phyloP scores from a whole-genome alignment of 2,797 vertebrate genomes.

The Muscicapa striata region DNA sequence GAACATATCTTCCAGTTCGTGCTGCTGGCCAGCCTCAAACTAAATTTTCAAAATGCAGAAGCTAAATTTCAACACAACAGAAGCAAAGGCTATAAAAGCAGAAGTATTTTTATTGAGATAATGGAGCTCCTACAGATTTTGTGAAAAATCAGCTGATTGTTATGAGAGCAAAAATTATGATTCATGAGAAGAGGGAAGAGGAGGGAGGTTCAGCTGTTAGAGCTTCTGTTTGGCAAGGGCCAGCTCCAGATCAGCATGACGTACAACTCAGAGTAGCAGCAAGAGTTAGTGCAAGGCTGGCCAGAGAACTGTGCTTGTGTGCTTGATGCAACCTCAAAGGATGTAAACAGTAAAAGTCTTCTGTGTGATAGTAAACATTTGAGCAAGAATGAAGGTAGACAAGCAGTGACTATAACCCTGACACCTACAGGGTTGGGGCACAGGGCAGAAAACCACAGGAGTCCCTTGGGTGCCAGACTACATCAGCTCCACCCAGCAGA shows the following conservation, averaged over 20 bases:
- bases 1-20: not conserved
- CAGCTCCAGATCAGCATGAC: not conserved
- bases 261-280: not conserved
- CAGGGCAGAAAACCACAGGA: not conserved
- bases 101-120: not conserved
- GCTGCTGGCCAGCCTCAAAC: not conserved
- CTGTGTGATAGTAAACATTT: not conserved
- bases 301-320: not conserved
- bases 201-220: slow-evolving; percentile 42
- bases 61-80: not conserved
- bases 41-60: not conserved
- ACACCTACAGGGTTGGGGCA: not conserved
- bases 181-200: slow-evolving; percentile 11
- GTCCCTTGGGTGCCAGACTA: not conserved
- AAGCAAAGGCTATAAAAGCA: not conserved
- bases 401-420: not conserved
- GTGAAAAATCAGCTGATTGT: slow-evolving; percentile 41
- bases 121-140: not conserved
- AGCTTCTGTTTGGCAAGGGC: slow-evolving; percentile 21
- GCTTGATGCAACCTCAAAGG: not conserved
- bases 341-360: not conserved
- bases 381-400: not conserved
- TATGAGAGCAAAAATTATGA: slow-evolving; percentile 33
- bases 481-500: not conserved
- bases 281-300: not conserved